A percentile compares a stretch with the other conserved stretches of the same genome.
phyloP scores from a whole-genome alignment of 2,113 vertebrate species.

The Lepisosteus oculatus region DNA sequence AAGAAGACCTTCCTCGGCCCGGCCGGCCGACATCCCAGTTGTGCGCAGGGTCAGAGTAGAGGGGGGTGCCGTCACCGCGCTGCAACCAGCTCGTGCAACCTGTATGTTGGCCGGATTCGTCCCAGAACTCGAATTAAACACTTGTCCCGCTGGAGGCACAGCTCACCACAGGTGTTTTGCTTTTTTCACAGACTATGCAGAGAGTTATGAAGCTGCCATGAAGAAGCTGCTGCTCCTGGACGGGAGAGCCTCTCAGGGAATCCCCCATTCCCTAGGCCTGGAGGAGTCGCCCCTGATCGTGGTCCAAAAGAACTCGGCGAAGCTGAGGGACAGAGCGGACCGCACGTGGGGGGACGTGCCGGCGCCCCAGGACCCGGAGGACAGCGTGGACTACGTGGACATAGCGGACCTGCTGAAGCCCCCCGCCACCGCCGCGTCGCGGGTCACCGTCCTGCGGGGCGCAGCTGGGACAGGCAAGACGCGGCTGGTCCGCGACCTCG shows the following conservation, averaged over 20 bases:
- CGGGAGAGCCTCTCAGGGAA: conserved; percentile 17
- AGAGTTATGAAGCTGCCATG: conserved; percentile 51
- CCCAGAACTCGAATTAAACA: no score
- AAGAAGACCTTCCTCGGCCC: no score
- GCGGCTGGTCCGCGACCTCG: conserved; percentile 66
- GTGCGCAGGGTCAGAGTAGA: no score
- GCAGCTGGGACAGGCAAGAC: conserved; percentile 85
- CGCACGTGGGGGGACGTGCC: conserved; percentile 29
- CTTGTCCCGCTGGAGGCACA: no score
- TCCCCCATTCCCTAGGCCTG: conserved; percentile 41
- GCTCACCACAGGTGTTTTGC: no score
- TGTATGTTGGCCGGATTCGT: no score
- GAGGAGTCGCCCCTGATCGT: conserved; percentile 64
- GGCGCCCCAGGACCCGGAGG: conserved; percentile 39
- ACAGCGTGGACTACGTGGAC: conserved; percentile 37
- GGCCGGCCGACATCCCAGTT: no score
- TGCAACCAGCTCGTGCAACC: no score
- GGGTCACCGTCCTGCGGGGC: conserved; percentile 71
- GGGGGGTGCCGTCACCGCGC: no score
- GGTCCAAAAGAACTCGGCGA: conserved; percentile 42
- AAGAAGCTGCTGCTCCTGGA: conserved; percentile 45
- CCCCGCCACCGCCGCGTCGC: conserved; percentile 5
- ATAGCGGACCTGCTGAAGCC: conserved; percentile 66
- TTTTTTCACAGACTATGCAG: conserved; percentile 19
- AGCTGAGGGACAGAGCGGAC: conserved; percentile 44